Evolutionary conservation across 2,888 invertebrate species (phyloP), one percentile per base, ranked within the genome.

Genomic region (Acronicta psi): DNA sequence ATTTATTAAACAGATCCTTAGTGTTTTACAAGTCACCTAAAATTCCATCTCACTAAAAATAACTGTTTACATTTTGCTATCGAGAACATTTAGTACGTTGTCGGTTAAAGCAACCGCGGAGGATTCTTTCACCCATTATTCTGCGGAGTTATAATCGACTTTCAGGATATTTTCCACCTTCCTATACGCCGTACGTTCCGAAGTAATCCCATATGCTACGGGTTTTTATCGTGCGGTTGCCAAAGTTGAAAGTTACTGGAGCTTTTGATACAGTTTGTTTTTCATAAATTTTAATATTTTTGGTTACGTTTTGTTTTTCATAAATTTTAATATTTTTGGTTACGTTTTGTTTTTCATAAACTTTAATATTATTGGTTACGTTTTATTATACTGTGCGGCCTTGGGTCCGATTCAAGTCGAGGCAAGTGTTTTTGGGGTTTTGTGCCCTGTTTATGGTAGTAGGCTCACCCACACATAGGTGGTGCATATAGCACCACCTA

Each of bases 71-170:
- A 4, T 20, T 18, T 16, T 25, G 9, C 8, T 4, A 51, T 83
- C 82, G 78, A 69, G 73, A 77, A 77, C 63, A 43, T 1, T 2
- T 78, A 74, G 89, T 91, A 86, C n/a, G 16, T n/a, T 9, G 42
- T 41, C 17, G 56, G 41, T 50, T 69, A 78, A 74, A 80, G 77
- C 79, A 81, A 82, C 85, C 84, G 83, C 79, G 69, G 65, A 73
- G 83, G 81, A 91, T 92, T 92, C 91, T 91, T 92, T 91, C 87
- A 83, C 76, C 83, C 85, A 87, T 89, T 88, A 89, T 86, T 82
- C 82, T 79, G 80, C 69, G 70, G 87, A 91, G 90, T 91, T 91
- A 89, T 90, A 91, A 92, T 92, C 90, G 90, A 91, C 86, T 90
- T 90, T 85, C 75, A 60, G 75, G 80, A 81, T 86, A 84, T 85